Base-by-base conservation (phyloP, 1,140 invertebrate genomes). In the Schlechtendalia chinensis region DNA sequence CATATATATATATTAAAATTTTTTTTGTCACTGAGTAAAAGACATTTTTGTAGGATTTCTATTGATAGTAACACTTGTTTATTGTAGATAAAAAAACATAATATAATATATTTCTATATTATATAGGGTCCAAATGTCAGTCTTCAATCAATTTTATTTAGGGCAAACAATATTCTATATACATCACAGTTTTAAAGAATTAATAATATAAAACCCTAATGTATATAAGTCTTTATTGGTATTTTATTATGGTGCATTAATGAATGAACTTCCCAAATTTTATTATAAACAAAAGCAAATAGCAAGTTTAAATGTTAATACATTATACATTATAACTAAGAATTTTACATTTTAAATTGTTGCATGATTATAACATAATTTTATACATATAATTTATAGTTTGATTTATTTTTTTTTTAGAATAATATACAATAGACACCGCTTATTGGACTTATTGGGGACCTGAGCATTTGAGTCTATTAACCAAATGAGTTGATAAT, bases 91-190 rank as follows among this genome's bases (percentile, higher is more conserved):
- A 77, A 77, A 77, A 77, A 39, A 3, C 3, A 39, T 4, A 39
- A 39, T 4, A 39, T 39, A 39, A 39, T 39, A 8, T 39, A n/a
- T 39, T 4, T 39, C 3, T 59, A 77, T 77, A 77, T n/a, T 54
- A 54, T 59, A 59, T 77, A 77, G 59, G 72, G 56, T 59, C 56
- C 72, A 77, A 77, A 77, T 77, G 58, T 77, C 72, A 77, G 72
- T 77, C 72, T 77, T 77, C 12, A 59, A 77, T 59, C 24, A 59
- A 77, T 39, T 77, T 77, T 77, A 77, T 77, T 77, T 59, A 77
- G 72, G 72, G 54, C 56, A 77, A 77, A n/a, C n/a, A 77, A 77
- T 54, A 77, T 59, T 77, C 56, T 56, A 74, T 54, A 39, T 54
- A 39, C 59, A 77, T 77, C 72, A 77, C 72, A 77, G 54, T 59